Evolutionary conservation across 2,888 invertebrate species (phyloP), one percentile per base, ranked within the genome.

Genomic region (Tetanocera ferruginea): DNA sequence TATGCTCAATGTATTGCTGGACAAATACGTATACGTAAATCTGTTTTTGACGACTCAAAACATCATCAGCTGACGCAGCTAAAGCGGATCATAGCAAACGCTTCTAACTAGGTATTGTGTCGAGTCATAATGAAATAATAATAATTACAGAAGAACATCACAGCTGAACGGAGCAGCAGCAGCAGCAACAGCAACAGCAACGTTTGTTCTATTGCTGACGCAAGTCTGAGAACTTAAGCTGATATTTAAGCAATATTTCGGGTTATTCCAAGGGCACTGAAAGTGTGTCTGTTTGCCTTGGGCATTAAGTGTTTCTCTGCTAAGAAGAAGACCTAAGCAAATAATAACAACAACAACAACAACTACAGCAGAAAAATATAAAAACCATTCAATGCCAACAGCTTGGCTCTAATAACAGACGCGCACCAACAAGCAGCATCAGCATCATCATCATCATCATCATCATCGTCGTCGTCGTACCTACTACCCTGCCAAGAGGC

Each of bases 251-350:
- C 43, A 43, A 43, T 43, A 11, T 43, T 43, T 43, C 14, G 43
- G 43, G 43, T 43, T 43, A 43, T 43, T 43, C 43, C 43, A 43
- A 28, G 28, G 28, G 64, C 31, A 31, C 34, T 25, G 17, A 28
- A 31, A 31, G 11, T 31, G 64, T n/a, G 28, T n/a, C 19, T 57
- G 57, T 64, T 64, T 64, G 64, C 64, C 31, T n/a, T 31, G 64
- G 31, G 64, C 64, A 64, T 64, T 64, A 64, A 64, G 64, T 64
- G 64, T 64, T 62, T 64, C 31, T 34, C 31, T 19, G 9, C 64
- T 6, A 64, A 25, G n/a, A n/a, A n/a, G n/a, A n/a, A n/a, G 64
- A 17, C 64, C 64, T 64, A 64, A 64, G 64, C 31, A 64, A 73
- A 73, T 43, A 62, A 28, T 11, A 43, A 67, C 67, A 66, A n/a